These are phyloP conservation scores for Ctenicera cuprea DNA, from an alignment of 2,888 invertebrate genomes.

Conservation along the genomic window DNA sequence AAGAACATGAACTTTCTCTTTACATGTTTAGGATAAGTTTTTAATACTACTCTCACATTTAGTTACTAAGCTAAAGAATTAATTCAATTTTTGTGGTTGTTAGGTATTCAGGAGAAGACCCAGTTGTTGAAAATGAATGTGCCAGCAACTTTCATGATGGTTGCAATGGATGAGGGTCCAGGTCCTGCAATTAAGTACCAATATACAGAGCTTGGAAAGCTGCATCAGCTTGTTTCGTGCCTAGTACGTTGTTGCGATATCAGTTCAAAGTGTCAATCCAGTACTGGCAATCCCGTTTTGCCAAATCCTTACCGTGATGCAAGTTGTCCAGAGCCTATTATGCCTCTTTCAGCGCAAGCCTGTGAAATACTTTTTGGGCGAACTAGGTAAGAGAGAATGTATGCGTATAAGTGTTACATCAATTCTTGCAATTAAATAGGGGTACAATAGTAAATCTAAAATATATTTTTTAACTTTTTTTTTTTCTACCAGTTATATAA, in stretches of 20 bases:
- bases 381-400: slow-evolving; percentile 75
- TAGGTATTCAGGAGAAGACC: slow-evolving; percentile 79
- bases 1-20: no score
- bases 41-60: no score
- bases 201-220: slow-evolving; percentile 94
- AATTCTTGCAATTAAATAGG: no score
- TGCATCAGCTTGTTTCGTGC: slow-evolving; percentile 94
- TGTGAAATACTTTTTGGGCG: slow-evolving; percentile 89
- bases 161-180: slow-evolving; percentile 94
- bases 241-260: slow-evolving; percentile 95
- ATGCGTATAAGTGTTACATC: no score
- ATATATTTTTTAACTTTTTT: background rate
- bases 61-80: no score
- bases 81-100: slow-evolving; percentile 68
- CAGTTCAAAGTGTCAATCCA: slow-evolving; percentile 73
- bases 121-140: slow-evolving; percentile 86
- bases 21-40: no score
- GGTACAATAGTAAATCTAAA: no score
- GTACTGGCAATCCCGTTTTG: slow-evolving; percentile 77
- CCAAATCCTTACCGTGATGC: slow-evolving; percentile 86
- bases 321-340: slow-evolving; percentile 76
- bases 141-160: slow-evolving; percentile 91
- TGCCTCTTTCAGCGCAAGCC: slow-evolving; percentile 84
- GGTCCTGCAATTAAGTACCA: slow-evolving; percentile 96
- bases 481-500: slow-evolving; percentile 82